Evolutionary conservation across 2,888 invertebrate genomes (phyloP).

Genomic region (Keiferia lycopersicella): DNA sequence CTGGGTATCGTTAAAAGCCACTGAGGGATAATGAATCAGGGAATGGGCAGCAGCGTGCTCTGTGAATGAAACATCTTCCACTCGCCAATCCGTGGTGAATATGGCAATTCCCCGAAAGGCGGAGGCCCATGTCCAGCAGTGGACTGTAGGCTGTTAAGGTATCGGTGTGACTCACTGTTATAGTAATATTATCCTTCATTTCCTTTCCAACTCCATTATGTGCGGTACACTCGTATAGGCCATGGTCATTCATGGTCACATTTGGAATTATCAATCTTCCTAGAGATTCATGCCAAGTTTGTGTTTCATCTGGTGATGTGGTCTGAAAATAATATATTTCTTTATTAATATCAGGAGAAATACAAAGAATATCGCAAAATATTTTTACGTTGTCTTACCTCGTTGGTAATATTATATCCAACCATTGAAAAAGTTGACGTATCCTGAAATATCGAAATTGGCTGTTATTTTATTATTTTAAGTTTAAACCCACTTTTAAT

Average conservation of each 20-base stretch:
- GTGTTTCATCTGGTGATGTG: background rate
- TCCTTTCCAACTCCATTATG: conserved; percentile 53
- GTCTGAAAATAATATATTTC: background rate
- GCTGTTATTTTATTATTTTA: background rate
- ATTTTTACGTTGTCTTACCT: background rate
- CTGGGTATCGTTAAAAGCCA: no score
- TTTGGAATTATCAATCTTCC: conserved; percentile 54
- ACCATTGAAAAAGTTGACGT: background rate
- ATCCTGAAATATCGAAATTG: background rate
- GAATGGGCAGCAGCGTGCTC: no score
- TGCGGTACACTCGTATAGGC: conserved; percentile 62
- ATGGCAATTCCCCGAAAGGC: no score
- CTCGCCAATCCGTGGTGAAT: no score
- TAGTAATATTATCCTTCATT: conserved; percentile 42
- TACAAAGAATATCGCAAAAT: background rate
- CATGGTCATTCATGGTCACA: conserved; percentile 51
- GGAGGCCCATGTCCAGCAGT: no score
- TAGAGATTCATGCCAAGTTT: conserved; percentile 46
- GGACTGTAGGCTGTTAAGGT: no score
- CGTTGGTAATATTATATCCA: background rate
- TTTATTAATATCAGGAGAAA: background rate
- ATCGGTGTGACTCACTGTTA: conserved; percentile 54
- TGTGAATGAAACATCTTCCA: no score
- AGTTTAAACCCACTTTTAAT: no score
- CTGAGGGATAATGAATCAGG: no score